A percentile compares a stretch with the other conserved stretches of the same genome.
These are phyloP conservation scores for Drosophila ohnishii DNA, from an alignment of 1,140 invertebrate species.

Conservation along the genomic window DNA sequence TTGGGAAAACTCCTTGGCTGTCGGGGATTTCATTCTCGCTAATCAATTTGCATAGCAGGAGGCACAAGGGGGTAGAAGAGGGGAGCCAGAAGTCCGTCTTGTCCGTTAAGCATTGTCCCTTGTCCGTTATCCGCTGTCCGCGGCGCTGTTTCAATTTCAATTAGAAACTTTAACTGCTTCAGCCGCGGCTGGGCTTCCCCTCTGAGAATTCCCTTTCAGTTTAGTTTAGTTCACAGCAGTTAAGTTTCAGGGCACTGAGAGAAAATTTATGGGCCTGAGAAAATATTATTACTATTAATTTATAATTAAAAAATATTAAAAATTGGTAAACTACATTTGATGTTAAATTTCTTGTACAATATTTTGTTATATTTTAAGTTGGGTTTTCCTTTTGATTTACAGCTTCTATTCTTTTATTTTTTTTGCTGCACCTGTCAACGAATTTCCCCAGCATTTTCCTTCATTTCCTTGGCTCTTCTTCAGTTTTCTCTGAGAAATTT, in stretches of 20 bases:
- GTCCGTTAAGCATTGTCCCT: slow-evolving; percentile 27
- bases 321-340: not conserved
- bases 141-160: slow-evolving; percentile 72
- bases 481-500: slow-evolving; percentile 50
- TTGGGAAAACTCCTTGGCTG: slow-evolving; percentile 9
- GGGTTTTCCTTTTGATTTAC: not conserved
- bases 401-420: not conserved
- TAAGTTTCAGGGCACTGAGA: slow-evolving; percentile 22
- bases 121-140: slow-evolving; percentile 16
- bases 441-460: slow-evolving; percentile 10
- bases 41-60: slow-evolving; percentile 43
- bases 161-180: slow-evolving; percentile 74
- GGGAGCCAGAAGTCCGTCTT: slow-evolving; percentile 1
- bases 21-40: slow-evolving; percentile 33
- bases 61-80: not conserved
- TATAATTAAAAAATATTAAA: not conserved
- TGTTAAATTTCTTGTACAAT: too few species aligned
- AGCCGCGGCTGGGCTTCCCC: slow-evolving; percentile 41
- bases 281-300: not conserved
- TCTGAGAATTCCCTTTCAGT: slow-evolving; percentile 15
- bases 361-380: too few species aligned
- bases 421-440: slow-evolving; percentile 22
- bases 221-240: slow-evolving; percentile 27
- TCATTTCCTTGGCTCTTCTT: slow-evolving; percentile 17
- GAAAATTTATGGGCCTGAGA: not conserved